Evolutionary conservation across 2,797 vertebrate species (phyloP), one percentile per base, ranked within the genome.

Genomic region (Microchirus variegatus): DNA sequence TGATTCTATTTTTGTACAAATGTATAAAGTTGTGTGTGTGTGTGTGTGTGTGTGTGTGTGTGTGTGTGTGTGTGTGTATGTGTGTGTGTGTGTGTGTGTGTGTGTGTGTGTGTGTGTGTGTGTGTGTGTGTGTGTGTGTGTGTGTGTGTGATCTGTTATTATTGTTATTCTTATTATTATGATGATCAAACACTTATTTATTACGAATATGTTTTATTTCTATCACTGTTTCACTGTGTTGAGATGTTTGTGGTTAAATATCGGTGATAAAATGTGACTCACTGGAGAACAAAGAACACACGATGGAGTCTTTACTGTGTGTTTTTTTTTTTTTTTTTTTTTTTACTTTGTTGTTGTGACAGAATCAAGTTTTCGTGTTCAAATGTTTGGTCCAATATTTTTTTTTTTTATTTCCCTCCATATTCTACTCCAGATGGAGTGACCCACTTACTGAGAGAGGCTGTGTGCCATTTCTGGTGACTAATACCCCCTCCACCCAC

Each of bases 1-100:
- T 74, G 72, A 83, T 82, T 92, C 84, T 95, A 94, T 95, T 95
- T 96, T 95, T 94, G 90, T 95, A 95, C 81, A 91, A 89, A 77
- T 77, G 77, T 84, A 85, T 73, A 78, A 38, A 74, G 10, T 63
- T 19, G 45, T 73, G 18, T 60, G 56, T 67, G 31, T 59, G 51
- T 36, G 42, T 67, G 31, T 59, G 51, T 36, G 42, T 67, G 31
- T 59, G 51, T 36, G 42, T 67, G 31, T 59, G 51, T 36, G 42
- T 67, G 31, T 59, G 51, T 36, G 42, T 67, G 31, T 59, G 51
- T 36, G 42, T 67, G 31, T 59, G 51, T 36, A n/a, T 19, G 45
- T 73, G 18, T 60, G 56, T 19, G 45, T 73, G 18, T 60, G 56
- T 19, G 45, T 73, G 18, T 60, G 56, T 19, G 45, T 73, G 18